Evolutionary conservation across 2,888 invertebrate species (phyloP).

Genomic region (Octonoba sinensis): DNA sequence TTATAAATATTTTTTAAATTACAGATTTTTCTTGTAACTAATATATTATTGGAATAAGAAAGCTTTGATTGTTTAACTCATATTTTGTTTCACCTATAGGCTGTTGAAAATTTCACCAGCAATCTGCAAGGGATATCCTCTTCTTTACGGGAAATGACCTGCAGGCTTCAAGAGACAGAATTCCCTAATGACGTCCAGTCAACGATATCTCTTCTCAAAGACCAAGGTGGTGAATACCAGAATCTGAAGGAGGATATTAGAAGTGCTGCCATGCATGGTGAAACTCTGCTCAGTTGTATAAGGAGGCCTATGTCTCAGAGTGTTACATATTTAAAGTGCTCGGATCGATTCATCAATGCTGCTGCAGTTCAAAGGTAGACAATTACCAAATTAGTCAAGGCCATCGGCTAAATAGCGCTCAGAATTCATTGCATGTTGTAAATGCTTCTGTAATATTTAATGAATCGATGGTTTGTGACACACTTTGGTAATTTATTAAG

Average conservation of each 20-base stretch:
- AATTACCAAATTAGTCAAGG: too few species aligned
- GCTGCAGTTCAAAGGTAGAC: slow-evolving; percentile 89
- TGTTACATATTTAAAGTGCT: slow-evolving; percentile 68
- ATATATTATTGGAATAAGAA: not conserved
- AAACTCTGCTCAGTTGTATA: slow-evolving; percentile 80
- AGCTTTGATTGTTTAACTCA: not conserved
- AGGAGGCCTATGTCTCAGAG: slow-evolving; percentile 70
- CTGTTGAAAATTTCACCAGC: slow-evolving; percentile 92
- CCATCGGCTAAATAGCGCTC: too few species aligned
- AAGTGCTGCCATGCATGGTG: slow-evolving; percentile 89
- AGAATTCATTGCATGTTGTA: too few species aligned
- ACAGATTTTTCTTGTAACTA: not conserved
- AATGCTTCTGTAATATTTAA: too few species aligned
- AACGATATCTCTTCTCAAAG: slow-evolving; percentile 86
- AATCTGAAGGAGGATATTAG: slow-evolving; percentile 86
- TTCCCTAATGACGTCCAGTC: slow-evolving; percentile 94
- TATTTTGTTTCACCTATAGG: slow-evolving; percentile 75
- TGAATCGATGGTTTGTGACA: too few species aligned
- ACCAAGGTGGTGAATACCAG: slow-evolving; percentile 80
- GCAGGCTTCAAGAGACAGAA: slow-evolving; percentile 88
- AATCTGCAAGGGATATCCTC: slow-evolving; percentile 91
- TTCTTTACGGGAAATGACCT: slow-evolving; percentile 87
- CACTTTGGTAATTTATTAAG: too few species aligned
- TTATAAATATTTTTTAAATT: too few species aligned
- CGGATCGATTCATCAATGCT: slow-evolving; percentile 78